Percentiles rank a stretch among this genome's conserved stretches.
phyloP scores from a whole-genome alignment of 2,888 invertebrate species.

The Hemistola chrysoprasaria region DNA sequence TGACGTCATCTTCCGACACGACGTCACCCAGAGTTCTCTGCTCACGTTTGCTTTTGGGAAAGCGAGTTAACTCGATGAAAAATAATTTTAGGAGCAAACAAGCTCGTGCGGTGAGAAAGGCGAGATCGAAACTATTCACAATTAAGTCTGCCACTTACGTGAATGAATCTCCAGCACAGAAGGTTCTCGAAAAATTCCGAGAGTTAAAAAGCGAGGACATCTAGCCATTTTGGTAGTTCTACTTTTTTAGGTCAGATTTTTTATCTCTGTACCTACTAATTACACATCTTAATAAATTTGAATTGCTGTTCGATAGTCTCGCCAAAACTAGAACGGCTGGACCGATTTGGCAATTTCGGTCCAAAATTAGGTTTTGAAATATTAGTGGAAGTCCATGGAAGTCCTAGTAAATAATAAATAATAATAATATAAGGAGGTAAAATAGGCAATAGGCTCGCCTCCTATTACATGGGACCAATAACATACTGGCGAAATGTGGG shows the following conservation, averaged over 20 bases:
- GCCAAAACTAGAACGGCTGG: too few relatives aligned
- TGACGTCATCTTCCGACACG: constrained; percentile 48
- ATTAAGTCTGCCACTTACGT: constrained; percentile 46
- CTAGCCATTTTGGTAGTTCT: not conserved
- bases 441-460: too few relatives aligned
- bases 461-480: too few relatives aligned
- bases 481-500: too few relatives aligned
- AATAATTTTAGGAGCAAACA: constrained; percentile 32
- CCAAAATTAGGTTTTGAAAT: too few relatives aligned
- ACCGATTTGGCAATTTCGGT: too few relatives aligned
- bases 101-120: constrained; percentile 17
- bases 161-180: constrained; percentile 52
- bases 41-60: constrained; percentile 49
- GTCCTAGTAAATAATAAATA: too few relatives aligned
- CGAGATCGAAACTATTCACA: constrained; percentile 37
- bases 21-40: constrained; percentile 55
- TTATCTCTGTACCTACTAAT: too few relatives aligned
- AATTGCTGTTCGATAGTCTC: too few relatives aligned
- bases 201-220: constrained; percentile 48
- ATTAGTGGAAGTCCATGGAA: too few relatives aligned
- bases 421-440: too few relatives aligned
- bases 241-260: too few relatives aligned
- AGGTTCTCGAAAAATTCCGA: constrained; percentile 58
- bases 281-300: not conserved
- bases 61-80: constrained; percentile 37